Base-by-base conservation (phyloP, 1,140 invertebrate species). In the Meloidogyne chitwoodi region DNA sequence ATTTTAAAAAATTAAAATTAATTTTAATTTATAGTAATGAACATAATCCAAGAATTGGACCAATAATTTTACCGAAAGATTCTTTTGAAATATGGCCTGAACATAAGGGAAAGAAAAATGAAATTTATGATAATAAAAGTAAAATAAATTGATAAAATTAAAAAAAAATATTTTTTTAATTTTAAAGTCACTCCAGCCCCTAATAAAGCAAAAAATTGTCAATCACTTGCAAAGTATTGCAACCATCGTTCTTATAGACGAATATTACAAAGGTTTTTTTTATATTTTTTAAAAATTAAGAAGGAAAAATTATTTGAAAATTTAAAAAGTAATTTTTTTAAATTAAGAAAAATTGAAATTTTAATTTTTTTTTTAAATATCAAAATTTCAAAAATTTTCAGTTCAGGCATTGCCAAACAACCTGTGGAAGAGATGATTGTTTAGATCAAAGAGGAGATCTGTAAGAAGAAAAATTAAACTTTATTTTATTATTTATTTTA, bases 351-450 rank as follows among this genome's bases (percentile, higher is more conserved):
- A 63, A 2, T 63, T 2, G 62, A 26, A 26, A 26, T 26, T 31
- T 31, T 31, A 6, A 6, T 3, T 6, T 3, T 31, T 31, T 31
- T 31, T 3, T 3, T 2, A 6, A 31, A 31, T 2, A 3, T 31
- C 29, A 31, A 31, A n/a, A n/a, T n/a, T n/a, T n/a, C n/a, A n/a
- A n/a, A n/a, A n/a, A n/a, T n/a, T 34, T 67, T 67, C 38, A 67
- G 38, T 41, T 31, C 65, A 67, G 22, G 65, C 29, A 67, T 41
- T 67, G 65, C 38, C 65, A 67, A 41, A 67, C 29, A 31, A 67
- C 65, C 4, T 67, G 65, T n/a, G 65, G 65, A 41, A 67, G 65
- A 22, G 65, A 67, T 31, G 65, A 67, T 8, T 67, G 65, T 67
- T 41, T 67, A n/a, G 65, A 67, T 41, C 29, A 34, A n/a, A 31